Conservation (phyloP, 2,888 invertebrate genomes). For the Leptinotarsa peninsularis region DNA sequence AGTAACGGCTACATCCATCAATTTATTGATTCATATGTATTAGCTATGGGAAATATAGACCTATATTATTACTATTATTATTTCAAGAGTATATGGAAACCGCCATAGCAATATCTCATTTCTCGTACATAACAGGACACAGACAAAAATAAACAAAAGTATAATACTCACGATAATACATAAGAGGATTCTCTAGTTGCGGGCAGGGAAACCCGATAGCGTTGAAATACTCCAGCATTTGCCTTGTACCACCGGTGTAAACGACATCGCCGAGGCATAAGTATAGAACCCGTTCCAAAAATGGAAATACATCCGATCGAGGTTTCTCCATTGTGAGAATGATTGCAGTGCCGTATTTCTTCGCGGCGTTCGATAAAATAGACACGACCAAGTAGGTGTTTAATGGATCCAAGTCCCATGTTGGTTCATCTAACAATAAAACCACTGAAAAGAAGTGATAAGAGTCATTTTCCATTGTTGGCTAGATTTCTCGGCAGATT, state of each 20-base stretch:
- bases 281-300: conserved; percentile 91
- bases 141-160: background rate
- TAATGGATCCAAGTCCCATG: conserved; percentile 92
- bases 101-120: background rate
- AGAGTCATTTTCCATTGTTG: no score
- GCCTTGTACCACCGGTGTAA: conserved; percentile 90
- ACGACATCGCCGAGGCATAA: conserved; percentile 92
- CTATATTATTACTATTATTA: no score
- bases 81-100: background rate
- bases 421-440: conserved; percentile 91
- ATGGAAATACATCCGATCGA: conserved; percentile 93
- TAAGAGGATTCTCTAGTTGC: conserved; percentile 95
- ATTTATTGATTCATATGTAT: no score
- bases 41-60: no score
- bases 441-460: conserved; percentile 73
- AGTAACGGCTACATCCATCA: no score
- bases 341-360: conserved; percentile 91
- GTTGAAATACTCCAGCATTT: conserved; percentile 94
- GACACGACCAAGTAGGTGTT: conserved; percentile 96
- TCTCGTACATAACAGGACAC: background rate
- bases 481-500: no score
- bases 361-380: conserved; percentile 89
- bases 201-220: conserved; percentile 97
- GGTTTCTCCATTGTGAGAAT: conserved; percentile 94
- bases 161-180: conserved; percentile 89